Conservation (phyloP, 2,888 invertebrate genomes). For the Agrilus mali region DNA sequence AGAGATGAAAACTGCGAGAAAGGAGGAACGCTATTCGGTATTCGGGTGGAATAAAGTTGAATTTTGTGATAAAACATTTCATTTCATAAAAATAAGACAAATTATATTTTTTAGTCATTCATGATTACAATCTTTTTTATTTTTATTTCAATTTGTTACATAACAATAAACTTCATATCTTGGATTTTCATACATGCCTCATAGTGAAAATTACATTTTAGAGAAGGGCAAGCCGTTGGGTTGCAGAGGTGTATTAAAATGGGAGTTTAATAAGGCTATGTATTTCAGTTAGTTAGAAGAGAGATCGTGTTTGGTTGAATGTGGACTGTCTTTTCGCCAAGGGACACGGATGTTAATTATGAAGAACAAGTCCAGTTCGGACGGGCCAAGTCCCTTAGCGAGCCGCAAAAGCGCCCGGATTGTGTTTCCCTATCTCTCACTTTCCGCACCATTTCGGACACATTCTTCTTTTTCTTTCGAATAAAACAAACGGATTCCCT, state of each 20-base stretch:
- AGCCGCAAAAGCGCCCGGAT: constrained; percentile 13
- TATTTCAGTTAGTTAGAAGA: constrained; percentile 25
- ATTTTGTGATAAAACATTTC: too few species aligned
- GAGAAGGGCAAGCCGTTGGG: constrained; percentile 8
- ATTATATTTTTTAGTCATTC: neutral
- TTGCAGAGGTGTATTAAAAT: constrained; percentile 29
- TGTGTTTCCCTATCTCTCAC: constrained; percentile 10
- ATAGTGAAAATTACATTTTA: constrained; percentile 12
- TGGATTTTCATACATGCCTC: too few species aligned
- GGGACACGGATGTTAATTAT: constrained; percentile 46
- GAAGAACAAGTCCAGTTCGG: constrained; percentile 44
- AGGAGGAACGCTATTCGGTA: neutral
- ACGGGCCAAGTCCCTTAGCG: constrained; percentile 25
- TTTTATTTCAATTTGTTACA: too few species aligned
- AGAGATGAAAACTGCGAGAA: neutral
- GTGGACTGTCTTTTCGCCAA: constrained; percentile 28
- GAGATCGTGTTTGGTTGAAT: constrained; percentile 19
- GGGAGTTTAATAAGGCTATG: constrained; percentile 29
- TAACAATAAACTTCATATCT: too few species aligned
- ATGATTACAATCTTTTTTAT: neutral
- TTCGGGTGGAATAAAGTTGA: neutral
- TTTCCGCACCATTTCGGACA: too few species aligned
- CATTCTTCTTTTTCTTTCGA: too few species aligned
- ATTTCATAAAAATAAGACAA: constrained; percentile 3
- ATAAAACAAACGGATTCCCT: too few species aligned